A percentile compares a stretch with the other conserved stretches of the same genome.
These are phyloP conservation scores for Mareca penelope DNA, from an alignment of 2,797 vertebrate genomes.

Conservation along the genomic window DNA sequence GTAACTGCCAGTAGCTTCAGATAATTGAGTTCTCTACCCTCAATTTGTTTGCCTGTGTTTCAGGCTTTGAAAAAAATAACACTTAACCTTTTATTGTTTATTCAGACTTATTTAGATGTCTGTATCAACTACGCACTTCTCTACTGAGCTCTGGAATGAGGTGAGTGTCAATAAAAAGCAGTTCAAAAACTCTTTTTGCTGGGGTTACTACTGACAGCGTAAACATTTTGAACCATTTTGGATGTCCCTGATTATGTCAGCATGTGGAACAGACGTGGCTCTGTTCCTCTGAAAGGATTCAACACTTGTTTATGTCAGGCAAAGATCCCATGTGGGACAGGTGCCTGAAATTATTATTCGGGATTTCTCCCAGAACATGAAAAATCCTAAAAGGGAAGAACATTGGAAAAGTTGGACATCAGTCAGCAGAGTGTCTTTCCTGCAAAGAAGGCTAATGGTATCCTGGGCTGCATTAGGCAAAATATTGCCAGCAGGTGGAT, in stretches of 20 bases:
- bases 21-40: conserved; percentile 60
- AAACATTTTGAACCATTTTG: neutral
- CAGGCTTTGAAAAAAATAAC: conserved; percentile 36
- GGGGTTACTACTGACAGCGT: neutral
- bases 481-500: neutral
- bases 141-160: conserved; percentile 12
- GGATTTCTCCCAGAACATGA: neutral
- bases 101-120: conserved; percentile 43
- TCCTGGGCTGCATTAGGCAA: neutral
- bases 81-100: conserved; percentile 69
- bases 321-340: neutral
- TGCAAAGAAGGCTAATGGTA: neutral
- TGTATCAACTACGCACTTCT: neutral
- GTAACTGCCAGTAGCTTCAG: conserved; percentile 41
- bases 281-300: neutral
- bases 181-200: conserved; percentile 14
- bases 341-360: neutral
- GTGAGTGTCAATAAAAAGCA: conserved; percentile 7
- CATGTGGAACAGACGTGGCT: neutral
- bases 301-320: neutral
- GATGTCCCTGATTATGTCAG: neutral
- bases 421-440: neutral
- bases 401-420: neutral
- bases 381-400: neutral
- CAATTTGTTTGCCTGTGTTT: conserved; percentile 56